Percentiles rank a stretch among this genome's conserved stretches.
Evolutionary conservation across 1,140 invertebrate species (phyloP).

Genomic region (Musca vetustissima): DNA sequence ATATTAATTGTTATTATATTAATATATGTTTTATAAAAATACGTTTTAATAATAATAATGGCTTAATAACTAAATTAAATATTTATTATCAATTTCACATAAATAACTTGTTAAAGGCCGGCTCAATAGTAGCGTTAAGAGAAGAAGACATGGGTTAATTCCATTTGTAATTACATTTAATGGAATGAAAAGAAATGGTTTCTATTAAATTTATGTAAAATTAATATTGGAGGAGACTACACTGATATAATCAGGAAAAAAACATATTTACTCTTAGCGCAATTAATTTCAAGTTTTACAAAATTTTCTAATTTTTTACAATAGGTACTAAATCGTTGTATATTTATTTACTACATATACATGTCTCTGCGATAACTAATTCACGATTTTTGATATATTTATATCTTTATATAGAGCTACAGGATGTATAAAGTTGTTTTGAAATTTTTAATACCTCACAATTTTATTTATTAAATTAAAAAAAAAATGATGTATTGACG

Average conservation of each 20-base stretch:
- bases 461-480: too few relatives aligned
- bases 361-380: too few relatives aligned
- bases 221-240: neutral
- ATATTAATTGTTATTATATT: slow-evolving; percentile 9
- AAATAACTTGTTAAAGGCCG: slow-evolving; percentile 18
- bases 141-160: neutral
- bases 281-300: neutral
- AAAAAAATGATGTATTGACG: too few relatives aligned
- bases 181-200: neutral
- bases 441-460: too few relatives aligned
- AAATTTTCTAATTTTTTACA: too few relatives aligned
- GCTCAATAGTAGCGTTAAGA: slow-evolving; percentile 27
- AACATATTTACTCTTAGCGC: neutral
- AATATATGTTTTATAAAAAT: neutral
- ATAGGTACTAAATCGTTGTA: too few relatives aligned
- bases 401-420: too few relatives aligned
- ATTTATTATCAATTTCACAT: neutral
- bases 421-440: too few relatives aligned
- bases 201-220: neutral
- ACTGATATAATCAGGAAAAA: neutral
- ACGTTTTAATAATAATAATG: slow-evolving; percentile 2
- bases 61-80: slow-evolving; percentile 9
- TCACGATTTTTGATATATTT: too few relatives aligned
- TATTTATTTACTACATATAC: too few relatives aligned
- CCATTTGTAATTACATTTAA: neutral